These are phyloP conservation scores for Illadopsis cleaveri DNA, from an alignment of 2,113 vertebrate genomes.

Conservation along the genomic window DNA sequence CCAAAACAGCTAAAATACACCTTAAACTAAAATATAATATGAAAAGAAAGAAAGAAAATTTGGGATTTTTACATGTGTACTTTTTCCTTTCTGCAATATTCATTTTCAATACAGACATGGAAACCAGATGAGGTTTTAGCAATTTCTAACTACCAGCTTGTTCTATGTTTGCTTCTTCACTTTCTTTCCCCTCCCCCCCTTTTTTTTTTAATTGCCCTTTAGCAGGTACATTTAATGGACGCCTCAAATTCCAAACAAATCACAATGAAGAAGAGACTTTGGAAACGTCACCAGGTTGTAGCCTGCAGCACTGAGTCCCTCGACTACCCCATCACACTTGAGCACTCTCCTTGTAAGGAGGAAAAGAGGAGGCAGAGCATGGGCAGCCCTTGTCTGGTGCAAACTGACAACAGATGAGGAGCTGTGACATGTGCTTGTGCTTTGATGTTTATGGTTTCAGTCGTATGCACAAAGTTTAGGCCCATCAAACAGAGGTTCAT, in stretches of 20 bases:
- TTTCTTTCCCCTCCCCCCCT: background rate
- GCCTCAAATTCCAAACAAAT: background rate
- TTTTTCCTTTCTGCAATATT: background rate
- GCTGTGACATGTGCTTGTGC: background rate
- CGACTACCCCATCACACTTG: fast-evolving
- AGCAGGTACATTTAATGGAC: background rate
- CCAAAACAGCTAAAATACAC: background rate
- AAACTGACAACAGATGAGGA: slow-evolving; percentile 1
- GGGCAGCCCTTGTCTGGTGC: background rate
- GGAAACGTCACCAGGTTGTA: slow-evolving; percentile 22
- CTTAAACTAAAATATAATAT: background rate
- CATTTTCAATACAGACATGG: background rate
- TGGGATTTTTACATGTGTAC: background rate
- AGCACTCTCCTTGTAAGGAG: background rate
- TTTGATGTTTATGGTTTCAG: slow-evolving; percentile 62
- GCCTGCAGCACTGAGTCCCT: background rate
- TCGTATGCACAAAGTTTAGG: slow-evolving; percentile 52
- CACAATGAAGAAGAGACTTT: background rate
- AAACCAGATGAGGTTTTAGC: background rate
- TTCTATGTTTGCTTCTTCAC: background rate
- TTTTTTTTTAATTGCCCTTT: background rate
- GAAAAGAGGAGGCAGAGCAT: background rate
- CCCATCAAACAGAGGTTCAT: slow-evolving; percentile 6
- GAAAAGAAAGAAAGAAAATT: background rate
- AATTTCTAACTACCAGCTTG: background rate